phyloP scores from a whole-genome alignment of 2,888 invertebrate genomes.

The Mantis religiosa region DNA sequence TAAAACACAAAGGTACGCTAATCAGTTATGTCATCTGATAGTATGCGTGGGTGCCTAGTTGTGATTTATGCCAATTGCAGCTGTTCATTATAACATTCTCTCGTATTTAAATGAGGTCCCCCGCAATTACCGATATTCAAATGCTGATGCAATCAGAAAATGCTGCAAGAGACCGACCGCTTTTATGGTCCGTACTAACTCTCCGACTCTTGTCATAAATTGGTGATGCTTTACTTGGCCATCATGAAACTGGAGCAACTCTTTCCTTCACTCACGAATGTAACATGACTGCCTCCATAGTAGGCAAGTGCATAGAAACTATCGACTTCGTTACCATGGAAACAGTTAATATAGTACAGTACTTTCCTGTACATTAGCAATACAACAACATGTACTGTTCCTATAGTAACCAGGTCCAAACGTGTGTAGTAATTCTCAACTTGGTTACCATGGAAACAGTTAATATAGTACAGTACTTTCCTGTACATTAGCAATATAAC shows the following conservation, averaged over 20 bases:
- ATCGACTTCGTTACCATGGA: not conserved
- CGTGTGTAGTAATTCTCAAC: too few species aligned
- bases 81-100: not conserved
- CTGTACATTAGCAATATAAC: too few species aligned
- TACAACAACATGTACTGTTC: not conserved
- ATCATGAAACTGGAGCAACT: not conserved
- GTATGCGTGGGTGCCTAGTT: not conserved
- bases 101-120: not conserved
- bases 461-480: too few species aligned
- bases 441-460: too few species aligned
- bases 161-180: too few species aligned
- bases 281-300: not conserved
- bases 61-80: not conserved
- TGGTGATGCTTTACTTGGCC: not conserved
- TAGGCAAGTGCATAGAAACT: not conserved
- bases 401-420: not conserved
- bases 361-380: not conserved
- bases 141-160: not conserved
- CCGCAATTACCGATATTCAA: not conserved
- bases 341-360: not conserved
- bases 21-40: not conserved
- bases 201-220: too few species aligned
- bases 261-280: not conserved
- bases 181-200: too few species aligned
- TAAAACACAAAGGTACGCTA: not conserved